phyloP scores from a whole-genome alignment of 2,797 vertebrate genomes.

The Neostethus bicornis region DNA sequence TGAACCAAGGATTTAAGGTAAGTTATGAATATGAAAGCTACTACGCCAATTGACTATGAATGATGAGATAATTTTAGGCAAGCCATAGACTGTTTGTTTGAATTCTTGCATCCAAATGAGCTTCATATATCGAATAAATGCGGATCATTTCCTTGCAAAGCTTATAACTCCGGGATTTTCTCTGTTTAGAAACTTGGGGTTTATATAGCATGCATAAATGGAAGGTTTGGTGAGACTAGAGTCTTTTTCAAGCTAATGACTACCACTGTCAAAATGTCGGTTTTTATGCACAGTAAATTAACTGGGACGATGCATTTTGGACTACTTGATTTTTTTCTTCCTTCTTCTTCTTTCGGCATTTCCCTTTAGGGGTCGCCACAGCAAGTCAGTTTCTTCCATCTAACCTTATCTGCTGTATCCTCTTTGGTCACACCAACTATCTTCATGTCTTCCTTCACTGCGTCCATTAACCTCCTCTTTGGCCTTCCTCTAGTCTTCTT shows the following conservation, averaged over 20 bases:
- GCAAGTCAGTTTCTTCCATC: no score
- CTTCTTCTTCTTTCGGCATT: no score
- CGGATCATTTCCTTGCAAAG: conserved; percentile 3
- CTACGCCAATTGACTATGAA: conserved; percentile 38
- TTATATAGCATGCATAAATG: neutral
- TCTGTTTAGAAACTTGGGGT: conserved; percentile 27
- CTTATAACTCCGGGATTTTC: neutral
- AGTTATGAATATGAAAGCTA: conserved; percentile 33
- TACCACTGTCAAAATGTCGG: conserved; percentile 10
- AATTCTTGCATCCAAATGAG: conserved; percentile 38
- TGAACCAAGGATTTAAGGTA: conserved; percentile 36
- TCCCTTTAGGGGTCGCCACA: no score
- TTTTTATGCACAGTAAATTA: conserved; percentile 16
- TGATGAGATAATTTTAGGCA: conserved; percentile 43
- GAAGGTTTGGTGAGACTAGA: neutral
- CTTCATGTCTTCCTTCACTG: no score
- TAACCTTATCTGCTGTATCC: no score
- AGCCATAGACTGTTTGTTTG: conserved; percentile 22
- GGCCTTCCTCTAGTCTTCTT: no score
- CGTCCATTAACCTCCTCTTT: no score
- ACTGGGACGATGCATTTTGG: conserved; percentile 45
- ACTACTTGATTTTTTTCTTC: conserved; percentile 20
- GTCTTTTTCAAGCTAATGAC: neutral
- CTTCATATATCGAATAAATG: conserved; percentile 2
- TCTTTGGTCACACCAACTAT: no score